Percentiles rank a stretch among this genome's conserved stretches.
phyloP scores from a whole-genome alignment of 1,140 invertebrate species.

The Plodia interpunctella region DNA sequence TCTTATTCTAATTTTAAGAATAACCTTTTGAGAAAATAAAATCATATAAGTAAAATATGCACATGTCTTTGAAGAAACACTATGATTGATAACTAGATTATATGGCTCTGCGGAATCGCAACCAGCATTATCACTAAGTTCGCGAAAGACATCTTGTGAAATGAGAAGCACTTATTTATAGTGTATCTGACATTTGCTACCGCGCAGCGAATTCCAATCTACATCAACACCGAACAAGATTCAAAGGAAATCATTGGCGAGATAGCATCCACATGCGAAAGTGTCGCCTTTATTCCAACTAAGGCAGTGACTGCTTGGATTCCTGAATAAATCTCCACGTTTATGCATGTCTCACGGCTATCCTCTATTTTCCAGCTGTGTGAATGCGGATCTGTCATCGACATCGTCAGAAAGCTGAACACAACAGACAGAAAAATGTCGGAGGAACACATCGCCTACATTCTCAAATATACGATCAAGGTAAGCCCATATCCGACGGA shows the following conservation, averaged over 20 bases:
- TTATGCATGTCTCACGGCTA: background rate
- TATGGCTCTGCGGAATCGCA: no score
- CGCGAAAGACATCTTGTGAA: conserved; percentile 9
- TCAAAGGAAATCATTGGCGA: conserved; percentile 5
- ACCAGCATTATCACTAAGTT: no score
- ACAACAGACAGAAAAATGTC: conserved; percentile 84
- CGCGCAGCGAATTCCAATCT: background rate
- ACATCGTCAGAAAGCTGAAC: conserved; percentile 84
- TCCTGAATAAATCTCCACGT: background rate
- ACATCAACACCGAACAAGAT: conserved; percentile 6
- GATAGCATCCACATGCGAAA: conserved; percentile 6
- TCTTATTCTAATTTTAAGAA: no score
- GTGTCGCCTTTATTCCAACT: conserved; percentile 6
- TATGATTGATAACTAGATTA: no score
- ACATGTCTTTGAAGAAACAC: no score
- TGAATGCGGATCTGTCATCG: conserved; percentile 87
- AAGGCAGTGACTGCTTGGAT: conserved; percentile 6
- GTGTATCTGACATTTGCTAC: background rate
- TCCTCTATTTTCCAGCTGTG: conserved; percentile 82
- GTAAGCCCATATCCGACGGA: conserved; percentile 78
- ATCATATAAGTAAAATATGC: background rate
- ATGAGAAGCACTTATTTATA: conserved; percentile 9
- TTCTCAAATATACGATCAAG: conserved; percentile 90
- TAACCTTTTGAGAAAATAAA: background rate
- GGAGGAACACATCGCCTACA: conserved; percentile 92